These are phyloP conservation scores for Lordiphosa fenestrarum DNA, from an alignment of 2,888 invertebrate species.

Conservation along the genomic window DNA sequence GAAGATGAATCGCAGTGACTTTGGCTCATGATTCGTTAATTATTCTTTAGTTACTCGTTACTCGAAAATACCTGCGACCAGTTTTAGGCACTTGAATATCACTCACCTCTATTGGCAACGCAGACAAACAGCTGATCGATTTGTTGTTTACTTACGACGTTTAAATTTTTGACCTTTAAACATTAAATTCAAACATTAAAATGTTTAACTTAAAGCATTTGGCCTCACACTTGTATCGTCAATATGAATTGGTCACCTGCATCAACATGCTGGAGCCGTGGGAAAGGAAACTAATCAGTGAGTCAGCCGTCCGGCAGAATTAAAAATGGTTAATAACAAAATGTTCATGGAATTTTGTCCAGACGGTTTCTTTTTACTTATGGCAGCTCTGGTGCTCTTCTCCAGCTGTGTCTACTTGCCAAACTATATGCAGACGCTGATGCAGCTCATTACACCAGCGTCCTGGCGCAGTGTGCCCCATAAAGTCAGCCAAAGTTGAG, in stretches of 20 bases:
- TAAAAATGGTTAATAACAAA: neutral
- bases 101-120: too few species aligned
- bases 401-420: constrained; percentile 83
- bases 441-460: constrained; percentile 73
- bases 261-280: constrained; percentile 81
- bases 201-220: constrained; percentile 57
- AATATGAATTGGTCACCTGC: constrained; percentile 81
- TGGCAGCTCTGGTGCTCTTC: constrained; percentile 81
- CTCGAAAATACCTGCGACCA: too few species aligned
- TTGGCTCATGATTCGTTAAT: too few species aligned
- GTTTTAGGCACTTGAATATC: too few species aligned
- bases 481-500: constrained; percentile 55
- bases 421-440: constrained; percentile 80
- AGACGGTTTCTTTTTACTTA: constrained; percentile 81
- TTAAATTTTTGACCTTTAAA: constrained; percentile 6
- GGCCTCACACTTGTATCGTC: constrained; percentile 75
- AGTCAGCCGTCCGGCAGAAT: constrained; percentile 22
- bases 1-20: too few species aligned
- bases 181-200: constrained; percentile 7
- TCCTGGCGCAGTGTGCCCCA: constrained; percentile 53
- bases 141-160: too few species aligned
- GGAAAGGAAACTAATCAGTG: constrained; percentile 81
- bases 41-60: too few species aligned
- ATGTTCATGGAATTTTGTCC: constrained; percentile 14
- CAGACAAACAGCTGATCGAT: too few species aligned